These are phyloP conservation scores for Conus canariensis DNA, from an alignment of 2,888 invertebrate species.

Conservation along the genomic window DNA sequence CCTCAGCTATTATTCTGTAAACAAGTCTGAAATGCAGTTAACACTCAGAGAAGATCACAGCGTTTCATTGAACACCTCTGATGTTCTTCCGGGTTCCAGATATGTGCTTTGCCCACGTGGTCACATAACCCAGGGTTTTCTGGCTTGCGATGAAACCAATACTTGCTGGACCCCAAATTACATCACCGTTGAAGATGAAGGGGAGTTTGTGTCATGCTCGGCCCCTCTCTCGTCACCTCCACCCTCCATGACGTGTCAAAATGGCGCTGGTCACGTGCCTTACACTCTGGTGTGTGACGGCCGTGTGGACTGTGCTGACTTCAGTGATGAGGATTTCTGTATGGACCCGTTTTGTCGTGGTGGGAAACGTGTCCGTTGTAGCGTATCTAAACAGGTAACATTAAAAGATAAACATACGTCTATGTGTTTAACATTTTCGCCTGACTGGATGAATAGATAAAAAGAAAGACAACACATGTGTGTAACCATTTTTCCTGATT, in stretches of 20 bases:
- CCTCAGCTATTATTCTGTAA: not conserved
- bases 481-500: not conserved
- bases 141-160: not conserved
- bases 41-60: not conserved
- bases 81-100: not conserved
- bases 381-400: not conserved
- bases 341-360: not conserved
- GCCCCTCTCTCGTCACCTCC: not conserved
- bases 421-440: too few relatives aligned
- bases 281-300: constrained; percentile 22
- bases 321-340: constrained; percentile 29
- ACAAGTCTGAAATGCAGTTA: not conserved
- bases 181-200: not conserved
- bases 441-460: too few relatives aligned
- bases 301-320: not conserved
- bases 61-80: not conserved
- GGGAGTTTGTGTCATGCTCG: not conserved
- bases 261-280: not conserved
- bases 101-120: not conserved
- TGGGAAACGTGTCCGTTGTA: not conserved
- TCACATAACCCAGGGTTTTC: not conserved
- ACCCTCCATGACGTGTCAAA: not conserved
- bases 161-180: not conserved
- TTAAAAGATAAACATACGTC: too few relatives aligned
- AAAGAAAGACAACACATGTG: too few relatives aligned